Conservation (phyloP, 1,140 invertebrate species). For the Nilaparvata lugens region DNA sequence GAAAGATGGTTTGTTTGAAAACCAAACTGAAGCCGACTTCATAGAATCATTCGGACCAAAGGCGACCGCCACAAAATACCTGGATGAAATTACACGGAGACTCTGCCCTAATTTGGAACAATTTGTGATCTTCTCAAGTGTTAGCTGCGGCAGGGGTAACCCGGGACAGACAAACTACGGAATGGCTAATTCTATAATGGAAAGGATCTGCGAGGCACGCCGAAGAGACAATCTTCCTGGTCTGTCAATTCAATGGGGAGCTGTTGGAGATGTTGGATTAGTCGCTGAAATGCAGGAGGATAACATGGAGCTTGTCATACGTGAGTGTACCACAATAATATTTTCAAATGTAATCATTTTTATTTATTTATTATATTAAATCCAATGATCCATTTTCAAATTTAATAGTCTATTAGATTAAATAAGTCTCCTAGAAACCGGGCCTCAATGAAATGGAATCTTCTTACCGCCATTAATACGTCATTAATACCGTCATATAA, state of each 20-base stretch:
- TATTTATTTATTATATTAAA: too few relatives aligned
- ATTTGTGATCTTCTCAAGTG: constrained; percentile 77
- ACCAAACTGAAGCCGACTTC: constrained; percentile 50
- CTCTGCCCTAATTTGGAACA: constrained; percentile 46
- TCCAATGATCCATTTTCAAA: too few relatives aligned
- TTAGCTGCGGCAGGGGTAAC: constrained; percentile 81
- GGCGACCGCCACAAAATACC: constrained; percentile 45
- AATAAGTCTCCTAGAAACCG: too few relatives aligned
- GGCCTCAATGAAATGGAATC: too few relatives aligned
- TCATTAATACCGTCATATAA: too few relatives aligned
- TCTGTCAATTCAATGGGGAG: constrained; percentile 61
- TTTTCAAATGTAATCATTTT: too few relatives aligned
- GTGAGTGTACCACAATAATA: too few relatives aligned
- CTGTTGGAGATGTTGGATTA: constrained; percentile 56
- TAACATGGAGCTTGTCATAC: constrained; percentile 61
- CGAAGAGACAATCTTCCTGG: constrained; percentile 48
- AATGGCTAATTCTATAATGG: constrained; percentile 63
- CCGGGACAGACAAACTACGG: constrained; percentile 84
- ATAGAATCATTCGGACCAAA: constrained; percentile 46
- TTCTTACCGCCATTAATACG: too few relatives aligned
- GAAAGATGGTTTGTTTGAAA: constrained; percentile 50
- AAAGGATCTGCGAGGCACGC: constrained; percentile 55
- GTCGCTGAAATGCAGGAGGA: constrained; percentile 75
- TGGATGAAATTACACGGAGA: constrained; percentile 47
- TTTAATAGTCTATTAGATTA: too few relatives aligned